Percentiles rank a stretch among this genome's conserved stretches.
Conservation (phyloP, 1,140 invertebrate species). For the Drosophila biarmipes region DNA sequence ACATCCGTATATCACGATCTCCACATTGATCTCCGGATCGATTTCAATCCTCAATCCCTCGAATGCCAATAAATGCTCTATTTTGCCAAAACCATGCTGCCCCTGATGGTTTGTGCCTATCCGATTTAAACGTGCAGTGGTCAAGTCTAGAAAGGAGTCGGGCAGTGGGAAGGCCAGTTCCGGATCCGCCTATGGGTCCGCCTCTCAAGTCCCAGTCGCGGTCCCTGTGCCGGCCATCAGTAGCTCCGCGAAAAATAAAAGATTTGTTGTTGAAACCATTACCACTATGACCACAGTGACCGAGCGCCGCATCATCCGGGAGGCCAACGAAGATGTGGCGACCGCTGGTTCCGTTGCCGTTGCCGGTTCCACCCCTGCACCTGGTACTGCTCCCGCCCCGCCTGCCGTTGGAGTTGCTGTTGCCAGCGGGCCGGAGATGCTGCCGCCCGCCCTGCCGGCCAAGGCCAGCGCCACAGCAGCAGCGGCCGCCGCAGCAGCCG, state of each 20-base stretch:
- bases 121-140: constrained; percentile 26
- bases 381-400: neutral
- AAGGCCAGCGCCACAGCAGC: constrained; percentile 61
- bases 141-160: constrained; percentile 68
- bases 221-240: constrained; percentile 36
- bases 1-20: constrained; percentile 5
- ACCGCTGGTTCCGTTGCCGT: neutral
- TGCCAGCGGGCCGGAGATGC: constrained; percentile 26
- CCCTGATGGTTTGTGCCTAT: constrained; percentile 7
- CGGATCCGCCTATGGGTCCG: constrained; percentile 2
- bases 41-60: neutral
- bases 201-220: neutral
- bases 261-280: constrained; percentile 88
- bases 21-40: constrained; percentile 8
- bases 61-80: constrained; percentile 60
- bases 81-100: constrained; percentile 46
- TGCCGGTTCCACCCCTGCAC: neutral
- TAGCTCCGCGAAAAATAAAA: constrained; percentile 84
- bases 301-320: constrained; percentile 87
- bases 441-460: constrained; percentile 70
- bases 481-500: constrained; percentile 27
- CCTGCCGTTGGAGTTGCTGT: neutral
- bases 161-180: constrained; percentile 34
- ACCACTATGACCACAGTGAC: constrained; percentile 88
- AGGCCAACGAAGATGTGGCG: constrained; percentile 77